Evolutionary conservation across 2,797 vertebrate genomes (phyloP).

Genomic region (Phrynocephalus vlangalii): DNA sequence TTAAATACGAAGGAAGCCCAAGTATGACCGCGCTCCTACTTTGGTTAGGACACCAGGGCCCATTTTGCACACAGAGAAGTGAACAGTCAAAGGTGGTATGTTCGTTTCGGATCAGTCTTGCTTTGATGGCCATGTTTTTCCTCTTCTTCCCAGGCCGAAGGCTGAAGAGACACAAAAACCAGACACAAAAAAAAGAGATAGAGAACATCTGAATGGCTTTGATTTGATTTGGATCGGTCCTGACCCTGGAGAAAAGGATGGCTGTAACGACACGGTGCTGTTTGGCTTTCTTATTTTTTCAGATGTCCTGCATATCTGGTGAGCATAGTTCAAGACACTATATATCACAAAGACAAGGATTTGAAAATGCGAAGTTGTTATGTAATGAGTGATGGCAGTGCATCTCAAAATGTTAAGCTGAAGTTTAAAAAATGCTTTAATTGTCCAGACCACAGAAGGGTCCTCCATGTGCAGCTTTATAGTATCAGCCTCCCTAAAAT

Average conservation of each 20-base stretch:
- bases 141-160: neutral
- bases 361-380: neutral
- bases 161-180: neutral
- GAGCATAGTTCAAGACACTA: neutral
- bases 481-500: neutral
- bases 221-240: neutral
- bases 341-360: accelerated
- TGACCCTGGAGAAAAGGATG: constrained; percentile 47
- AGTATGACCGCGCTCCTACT: too few relatives aligned
- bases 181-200: neutral
- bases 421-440: neutral
- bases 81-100: neutral
- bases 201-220: neutral
- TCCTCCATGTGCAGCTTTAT: neutral
- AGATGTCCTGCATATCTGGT: constrained; percentile 69
- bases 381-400: too few relatives aligned
- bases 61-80: neutral
- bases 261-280: constrained; percentile 50
- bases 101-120: neutral
- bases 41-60: neutral
- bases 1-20: too few relatives aligned
- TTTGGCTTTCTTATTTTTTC: constrained; percentile 65
- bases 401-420: neutral
- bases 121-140: neutral
- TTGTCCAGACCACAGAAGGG: neutral